Evolutionary conservation across 2,113 vertebrate species (phyloP), one percentile per base, ranked within the genome.

Genomic region (Platycercus adscitus): DNA sequence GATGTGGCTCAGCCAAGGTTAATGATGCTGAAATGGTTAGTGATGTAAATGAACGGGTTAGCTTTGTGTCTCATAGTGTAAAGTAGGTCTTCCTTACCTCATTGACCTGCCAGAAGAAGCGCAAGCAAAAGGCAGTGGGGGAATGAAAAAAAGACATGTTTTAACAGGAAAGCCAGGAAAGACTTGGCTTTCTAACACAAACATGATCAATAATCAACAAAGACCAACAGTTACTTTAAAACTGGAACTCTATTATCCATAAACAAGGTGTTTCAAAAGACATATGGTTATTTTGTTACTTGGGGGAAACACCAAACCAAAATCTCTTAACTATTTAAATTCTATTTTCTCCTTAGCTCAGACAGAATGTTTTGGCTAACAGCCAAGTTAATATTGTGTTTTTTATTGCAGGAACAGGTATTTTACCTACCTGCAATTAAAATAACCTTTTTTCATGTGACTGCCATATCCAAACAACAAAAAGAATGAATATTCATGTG

Each of bases 71-170:
- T 96, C 92, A 61, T 61, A 96, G 87, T 95, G 88, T 89, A 93
- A 97, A 96, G 95, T 96, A 77, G 90, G 81, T 98, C 97, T 94
- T 63, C 98, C 99, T 99, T 99, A 99, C 99, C 99, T 99, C 99
- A 90, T 99, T 99, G 95, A 99, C 99, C 99, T 99, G 99, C 98
- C 98, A 66, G 97, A 98, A 98, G 98, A 98, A 98, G 98, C 82
- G 98, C 98, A 98, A 99, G 99, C 99, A 98, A 98, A 98, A 98
- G 96, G 69, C 96, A 97, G 93, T 92, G 63, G 91, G 95, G 97
- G 96, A 95, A 97, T 97, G 97, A 98, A 98, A 98, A 98, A 98
- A 98, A 98, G 97, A 98, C 94, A 98, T 46, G 93, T 98, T 98
- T 98, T 98, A 98, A 98, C 98, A 98, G 97, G 98, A 98, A 97